Percentiles rank a stretch among this genome's conserved stretches.
phyloP scores from a whole-genome alignment of 2,797 vertebrate genomes.

The Falco rusticolus region DNA sequence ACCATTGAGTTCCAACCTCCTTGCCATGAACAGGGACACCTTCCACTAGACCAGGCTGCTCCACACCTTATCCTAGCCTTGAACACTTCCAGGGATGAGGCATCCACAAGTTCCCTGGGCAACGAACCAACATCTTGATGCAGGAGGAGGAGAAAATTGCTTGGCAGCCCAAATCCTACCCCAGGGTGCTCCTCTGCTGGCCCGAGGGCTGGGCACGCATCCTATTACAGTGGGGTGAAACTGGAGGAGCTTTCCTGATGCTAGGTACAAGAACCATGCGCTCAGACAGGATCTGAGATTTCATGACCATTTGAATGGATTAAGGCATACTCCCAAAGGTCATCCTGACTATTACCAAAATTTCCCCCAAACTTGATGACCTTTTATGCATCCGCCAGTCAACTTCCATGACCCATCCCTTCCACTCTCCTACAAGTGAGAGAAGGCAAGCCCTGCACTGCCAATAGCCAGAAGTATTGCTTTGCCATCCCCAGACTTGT shows the following conservation, averaged over 20 bases:
- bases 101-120: too few relatives aligned
- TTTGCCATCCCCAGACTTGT: not conserved
- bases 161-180: not conserved
- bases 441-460: not conserved
- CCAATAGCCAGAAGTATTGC: not conserved
- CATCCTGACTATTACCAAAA: not conserved
- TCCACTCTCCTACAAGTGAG: not conserved
- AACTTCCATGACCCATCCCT: not conserved
- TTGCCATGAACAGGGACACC: too few relatives aligned
- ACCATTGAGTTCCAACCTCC: too few relatives aligned
- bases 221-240: not conserved
- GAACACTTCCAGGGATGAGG: too few relatives aligned
- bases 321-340: not conserved
- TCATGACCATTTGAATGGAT: not conserved
- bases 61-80: too few relatives aligned
- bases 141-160: not conserved
- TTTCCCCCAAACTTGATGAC: not conserved
- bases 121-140: not conserved
- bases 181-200: not conserved
- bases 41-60: too few relatives aligned
- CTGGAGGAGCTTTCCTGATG: not conserved
- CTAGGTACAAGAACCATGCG: accelerated
- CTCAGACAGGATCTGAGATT: not conserved
- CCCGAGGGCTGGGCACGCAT: not conserved
- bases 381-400: not conserved